A percentile compares a stretch with the other conserved stretches of the same genome.
Conservation (phyloP, 2,113 vertebrate species). For the Austrofundulus limnaeus region DNA sequence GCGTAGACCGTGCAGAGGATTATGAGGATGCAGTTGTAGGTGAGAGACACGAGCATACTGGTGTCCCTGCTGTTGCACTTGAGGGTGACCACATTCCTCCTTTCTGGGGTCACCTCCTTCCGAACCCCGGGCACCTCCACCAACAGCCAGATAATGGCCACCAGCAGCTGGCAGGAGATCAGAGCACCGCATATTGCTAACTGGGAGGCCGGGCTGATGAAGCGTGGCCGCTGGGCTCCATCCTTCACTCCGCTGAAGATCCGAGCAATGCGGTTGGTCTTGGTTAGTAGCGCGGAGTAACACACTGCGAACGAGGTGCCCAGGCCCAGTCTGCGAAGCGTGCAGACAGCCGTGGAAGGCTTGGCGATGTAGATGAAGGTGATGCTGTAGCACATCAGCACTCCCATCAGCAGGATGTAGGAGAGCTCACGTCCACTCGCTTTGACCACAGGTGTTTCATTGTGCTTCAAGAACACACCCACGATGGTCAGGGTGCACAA, state of each 20-base stretch:
- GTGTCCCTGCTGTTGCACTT: constrained; percentile 95
- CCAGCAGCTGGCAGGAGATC: constrained; percentile 95
- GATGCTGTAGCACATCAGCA: constrained; percentile 97
- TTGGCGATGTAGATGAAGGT: constrained; percentile 96
- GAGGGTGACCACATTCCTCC: constrained; percentile 91
- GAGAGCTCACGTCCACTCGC: constrained; percentile 96
- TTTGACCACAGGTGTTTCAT: constrained; percentile 93
- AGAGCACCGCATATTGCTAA: constrained; percentile 94
- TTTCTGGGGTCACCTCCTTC: constrained; percentile 91
- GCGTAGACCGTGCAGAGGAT: constrained; percentile 97
- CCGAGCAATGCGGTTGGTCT: constrained; percentile 96
- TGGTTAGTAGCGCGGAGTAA: constrained; percentile 95
- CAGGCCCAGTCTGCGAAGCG: constrained; percentile 88
- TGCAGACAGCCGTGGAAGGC: constrained; percentile 90
- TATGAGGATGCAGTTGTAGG: constrained; percentile 96
- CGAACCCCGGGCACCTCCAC: constrained; percentile 91
- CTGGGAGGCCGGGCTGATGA: constrained; percentile 95
- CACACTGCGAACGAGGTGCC: constrained; percentile 95
- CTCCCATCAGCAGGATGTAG: constrained; percentile 92
- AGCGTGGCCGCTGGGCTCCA: constrained; percentile 90
- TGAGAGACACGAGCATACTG: constrained; percentile 95
- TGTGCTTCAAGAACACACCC: constrained; percentile 89
- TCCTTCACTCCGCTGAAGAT: constrained; percentile 95
- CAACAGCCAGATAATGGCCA: constrained; percentile 91
- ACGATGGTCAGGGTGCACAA: constrained; percentile 91